Percentiles rank a stretch among this genome's conserved stretches.
These are phyloP conservation scores for Poecilia velifera DNA, from an alignment of 2,797 vertebrate genomes.

Conservation along the genomic window DNA sequence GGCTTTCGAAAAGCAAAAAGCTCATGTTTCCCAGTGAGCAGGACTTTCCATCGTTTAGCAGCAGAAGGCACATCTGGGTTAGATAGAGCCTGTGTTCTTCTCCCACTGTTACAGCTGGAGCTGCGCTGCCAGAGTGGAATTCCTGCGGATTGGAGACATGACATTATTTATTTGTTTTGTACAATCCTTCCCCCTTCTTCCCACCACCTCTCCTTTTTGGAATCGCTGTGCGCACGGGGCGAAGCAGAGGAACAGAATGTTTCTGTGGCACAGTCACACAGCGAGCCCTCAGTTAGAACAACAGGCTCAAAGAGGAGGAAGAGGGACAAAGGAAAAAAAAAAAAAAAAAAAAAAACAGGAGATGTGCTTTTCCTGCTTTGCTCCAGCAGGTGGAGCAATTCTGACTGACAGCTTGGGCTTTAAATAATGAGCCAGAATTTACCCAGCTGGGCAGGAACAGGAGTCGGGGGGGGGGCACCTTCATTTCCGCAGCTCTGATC, in stretches of 20 bases:
- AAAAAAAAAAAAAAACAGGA: not conserved
- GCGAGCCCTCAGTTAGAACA: conserved; percentile 69
- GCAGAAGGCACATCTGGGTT: conserved; percentile 89
- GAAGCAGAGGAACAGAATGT: conserved; percentile 91
- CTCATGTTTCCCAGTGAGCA: conserved; percentile 64
- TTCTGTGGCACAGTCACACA: conserved; percentile 83
- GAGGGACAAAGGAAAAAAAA: not conserved
- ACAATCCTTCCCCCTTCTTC: conserved; percentile 80
- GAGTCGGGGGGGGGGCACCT: conserved; percentile 34
- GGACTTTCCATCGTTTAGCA: conserved; percentile 75
- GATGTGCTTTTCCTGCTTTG: conserved; percentile 45
- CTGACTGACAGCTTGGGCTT: conserved; percentile 49
- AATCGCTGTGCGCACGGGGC: conserved; percentile 80
- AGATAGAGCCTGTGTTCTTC: conserved; percentile 85
- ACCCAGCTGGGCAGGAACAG: conserved; percentile 51
- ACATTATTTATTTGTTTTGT: conserved; percentile 90
- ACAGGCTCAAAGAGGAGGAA: conserved; percentile 65
- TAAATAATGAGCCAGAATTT: conserved; percentile 50
- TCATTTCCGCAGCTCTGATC: conserved; percentile 54
- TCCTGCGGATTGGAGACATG: conserved; percentile 91
- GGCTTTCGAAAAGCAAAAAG: conserved; percentile 51
- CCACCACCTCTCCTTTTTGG: conserved; percentile 80
- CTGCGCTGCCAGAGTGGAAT: conserved; percentile 87
- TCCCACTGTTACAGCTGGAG: conserved; percentile 84
- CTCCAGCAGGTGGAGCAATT: conserved; percentile 80